Conservation (phyloP, 2,113 vertebrate genomes). For the Excalfactoria chinensis region DNA sequence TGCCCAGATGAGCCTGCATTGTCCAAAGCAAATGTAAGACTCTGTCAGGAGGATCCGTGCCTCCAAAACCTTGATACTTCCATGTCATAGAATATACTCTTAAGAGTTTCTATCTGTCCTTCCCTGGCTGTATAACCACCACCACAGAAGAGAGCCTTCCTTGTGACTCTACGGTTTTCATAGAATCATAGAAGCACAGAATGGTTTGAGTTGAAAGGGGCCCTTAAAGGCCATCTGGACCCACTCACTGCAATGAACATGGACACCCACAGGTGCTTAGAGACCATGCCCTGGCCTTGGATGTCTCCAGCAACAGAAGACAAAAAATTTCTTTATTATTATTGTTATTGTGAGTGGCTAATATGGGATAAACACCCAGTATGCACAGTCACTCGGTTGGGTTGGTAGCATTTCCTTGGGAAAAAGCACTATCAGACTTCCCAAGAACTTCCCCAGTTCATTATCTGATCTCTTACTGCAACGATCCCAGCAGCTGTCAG, state of each 20-base stretch:
- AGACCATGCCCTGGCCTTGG: too few species aligned
- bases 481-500: conserved; percentile 43
- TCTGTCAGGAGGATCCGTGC: not conserved
- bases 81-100: not conserved
- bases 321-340: not conserved
- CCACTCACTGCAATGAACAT: too few species aligned
- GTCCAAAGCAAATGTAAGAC: not conserved
- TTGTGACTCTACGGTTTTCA: not conserved
- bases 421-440: not conserved
- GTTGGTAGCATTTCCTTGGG: not conserved
- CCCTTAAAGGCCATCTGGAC: too few species aligned
- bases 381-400: not conserved
- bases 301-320: not conserved
- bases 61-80: not conserved
- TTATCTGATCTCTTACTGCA: not conserved
- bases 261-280: too few species aligned
- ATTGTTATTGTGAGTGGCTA: not conserved
- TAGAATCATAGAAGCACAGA: too few species aligned
- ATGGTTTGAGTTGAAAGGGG: too few species aligned
- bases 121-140: not conserved
- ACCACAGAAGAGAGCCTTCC: fast-evolving
- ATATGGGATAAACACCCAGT: not conserved
- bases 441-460: not conserved
- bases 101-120: not conserved
- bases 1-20: not conserved